phyloP scores from a whole-genome alignment of 2,797 vertebrate genomes.

The Oreortyx pictus region DNA sequence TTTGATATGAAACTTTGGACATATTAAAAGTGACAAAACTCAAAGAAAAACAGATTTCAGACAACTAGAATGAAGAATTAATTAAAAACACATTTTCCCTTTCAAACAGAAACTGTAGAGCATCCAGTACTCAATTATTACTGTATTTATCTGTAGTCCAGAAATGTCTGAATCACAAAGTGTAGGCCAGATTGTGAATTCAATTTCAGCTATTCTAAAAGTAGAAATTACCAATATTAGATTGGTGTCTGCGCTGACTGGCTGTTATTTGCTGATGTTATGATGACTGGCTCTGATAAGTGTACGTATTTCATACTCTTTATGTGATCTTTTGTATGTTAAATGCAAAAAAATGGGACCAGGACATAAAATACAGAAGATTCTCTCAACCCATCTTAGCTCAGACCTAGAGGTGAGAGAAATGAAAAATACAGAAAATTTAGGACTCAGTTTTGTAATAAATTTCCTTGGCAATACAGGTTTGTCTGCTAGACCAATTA shows the following conservation, averaged over 20 bases:
- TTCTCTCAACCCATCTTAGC: neutral
- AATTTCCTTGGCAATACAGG: slow-evolving; percentile 9
- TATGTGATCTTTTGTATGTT: neutral
- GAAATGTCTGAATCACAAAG: neutral
- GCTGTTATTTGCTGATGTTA: neutral
- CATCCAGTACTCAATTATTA: neutral
- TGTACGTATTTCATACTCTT: neutral
- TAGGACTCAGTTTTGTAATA: neutral
- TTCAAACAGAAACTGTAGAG: neutral
- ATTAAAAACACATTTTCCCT: fast-evolving
- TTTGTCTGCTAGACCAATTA: neutral
- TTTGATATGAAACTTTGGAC: neutral
- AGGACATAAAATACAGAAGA: neutral
- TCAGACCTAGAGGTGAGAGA: neutral
- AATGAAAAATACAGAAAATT: neutral
- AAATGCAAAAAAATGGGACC: neutral
- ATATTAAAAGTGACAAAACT: neutral
- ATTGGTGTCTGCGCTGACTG: neutral
- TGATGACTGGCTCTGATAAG: neutral
- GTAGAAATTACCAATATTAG: neutral
- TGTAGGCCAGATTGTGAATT: neutral
- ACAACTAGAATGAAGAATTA: neutral
- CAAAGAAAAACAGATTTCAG: neutral
- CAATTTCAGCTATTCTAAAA: neutral
- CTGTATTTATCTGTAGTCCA: neutral